Conservation (phyloP, 37 sponge, comb jelly and placozoan genomes). For the Spongilla lacustris region DNA sequence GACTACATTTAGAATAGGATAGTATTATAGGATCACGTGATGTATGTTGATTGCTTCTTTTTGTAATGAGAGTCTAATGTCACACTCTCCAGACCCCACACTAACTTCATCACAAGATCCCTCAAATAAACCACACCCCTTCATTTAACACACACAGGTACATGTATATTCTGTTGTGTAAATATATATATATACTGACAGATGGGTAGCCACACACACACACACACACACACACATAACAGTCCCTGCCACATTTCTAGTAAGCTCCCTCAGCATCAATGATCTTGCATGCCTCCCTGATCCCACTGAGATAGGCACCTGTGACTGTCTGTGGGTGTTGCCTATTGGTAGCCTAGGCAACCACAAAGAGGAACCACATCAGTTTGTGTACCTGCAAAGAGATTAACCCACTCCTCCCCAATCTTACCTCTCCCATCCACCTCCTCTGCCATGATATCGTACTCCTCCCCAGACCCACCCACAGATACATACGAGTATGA, state of each 20-base stretch:
- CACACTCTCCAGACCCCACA: no score
- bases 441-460: constrained; percentile 78
- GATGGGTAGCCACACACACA: not conserved
- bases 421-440: constrained; percentile 75
- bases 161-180: no score
- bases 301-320: constrained; percentile 90
- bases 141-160: no score
- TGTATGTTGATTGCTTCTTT: no score
- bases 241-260: no score
- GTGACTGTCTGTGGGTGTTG: constrained; percentile 92
- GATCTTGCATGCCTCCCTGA: constrained; percentile 89
- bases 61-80: no score
- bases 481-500: constrained; percentile 86
- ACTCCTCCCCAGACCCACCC: constrained; percentile 78
- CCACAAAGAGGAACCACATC: not conserved
- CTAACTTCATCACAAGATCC: no score
- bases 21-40: no score
- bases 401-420: not conserved
- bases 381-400: not conserved
- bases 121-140: no score
- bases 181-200: not conserved
- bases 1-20: no score
- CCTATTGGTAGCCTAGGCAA: constrained; percentile 80
- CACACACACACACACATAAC: not conserved
- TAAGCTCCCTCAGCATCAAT: constrained; percentile 25